Percentiles rank a stretch among this genome's conserved stretches.
Conservation (phyloP, 2,797 vertebrate genomes). For the Tenualosa thibaudeaui region DNA sequence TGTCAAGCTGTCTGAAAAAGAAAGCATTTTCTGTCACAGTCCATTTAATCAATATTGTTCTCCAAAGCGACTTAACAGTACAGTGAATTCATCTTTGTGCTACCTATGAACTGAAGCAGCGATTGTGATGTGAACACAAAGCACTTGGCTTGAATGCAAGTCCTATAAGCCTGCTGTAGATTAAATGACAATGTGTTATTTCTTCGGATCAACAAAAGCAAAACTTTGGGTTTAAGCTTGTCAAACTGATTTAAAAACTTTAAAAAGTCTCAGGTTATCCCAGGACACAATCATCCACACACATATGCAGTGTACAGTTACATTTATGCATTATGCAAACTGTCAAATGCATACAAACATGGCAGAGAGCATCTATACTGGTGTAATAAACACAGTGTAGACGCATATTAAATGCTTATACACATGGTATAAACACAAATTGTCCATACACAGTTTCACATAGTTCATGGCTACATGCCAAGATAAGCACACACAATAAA, state of each 20-base stretch:
- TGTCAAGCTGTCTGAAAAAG: slow-evolving; percentile 6
- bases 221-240: background rate
- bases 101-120: background rate
- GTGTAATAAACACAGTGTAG: background rate
- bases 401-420: background rate
- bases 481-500: background rate
- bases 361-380: background rate
- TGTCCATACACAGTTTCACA: background rate
- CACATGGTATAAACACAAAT: background rate
- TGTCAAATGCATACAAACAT: too few relatives aligned
- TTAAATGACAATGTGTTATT: background rate
- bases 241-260: too few relatives aligned
- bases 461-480: background rate
- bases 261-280: background rate
- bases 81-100: background rate
- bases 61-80: background rate
- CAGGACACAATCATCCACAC: background rate
- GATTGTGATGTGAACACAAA: background rate
- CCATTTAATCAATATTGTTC: background rate
- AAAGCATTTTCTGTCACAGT: slow-evolving; percentile 14
- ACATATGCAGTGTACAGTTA: background rate
- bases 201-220: background rate
- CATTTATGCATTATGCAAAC: background rate
- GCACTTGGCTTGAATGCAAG: background rate
- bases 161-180: background rate